phyloP scores from a whole-genome alignment of 1,140 invertebrate genomes.

The Saccostrea echinata region DNA sequence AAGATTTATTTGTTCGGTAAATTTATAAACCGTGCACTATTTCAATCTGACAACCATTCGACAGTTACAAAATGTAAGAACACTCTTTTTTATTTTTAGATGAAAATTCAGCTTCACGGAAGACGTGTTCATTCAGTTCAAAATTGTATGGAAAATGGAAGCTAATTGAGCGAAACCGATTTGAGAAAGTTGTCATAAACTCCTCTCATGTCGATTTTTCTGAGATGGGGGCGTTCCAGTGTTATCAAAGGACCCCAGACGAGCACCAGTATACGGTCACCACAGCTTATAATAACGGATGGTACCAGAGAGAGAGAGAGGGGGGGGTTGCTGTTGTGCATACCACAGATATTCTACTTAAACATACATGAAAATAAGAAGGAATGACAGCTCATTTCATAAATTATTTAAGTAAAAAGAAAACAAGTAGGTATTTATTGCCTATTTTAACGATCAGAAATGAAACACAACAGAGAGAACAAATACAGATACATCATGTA shows the following conservation, averaged over 20 bases:
- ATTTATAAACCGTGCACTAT: no score
- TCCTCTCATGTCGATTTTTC: neutral
- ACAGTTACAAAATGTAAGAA: no score
- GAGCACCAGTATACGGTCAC: neutral
- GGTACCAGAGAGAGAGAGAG: constrained; percentile 8
- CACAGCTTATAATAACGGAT: constrained; percentile 11
- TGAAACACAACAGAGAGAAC: no score
- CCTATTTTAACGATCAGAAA: no score
- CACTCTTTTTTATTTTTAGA: neutral
- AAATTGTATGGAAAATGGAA: constrained; percentile 19
- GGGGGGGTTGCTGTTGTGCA: neutral
- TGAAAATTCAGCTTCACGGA: neutral
- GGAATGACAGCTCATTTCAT: no score
- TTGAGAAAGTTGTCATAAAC: constrained; percentile 1
- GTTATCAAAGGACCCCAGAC: constrained; percentile 9
- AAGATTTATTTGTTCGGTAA: no score
- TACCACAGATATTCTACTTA: no score
- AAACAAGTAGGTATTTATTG: no score
- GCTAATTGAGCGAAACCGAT: neutral
- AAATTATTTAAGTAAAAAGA: no score
- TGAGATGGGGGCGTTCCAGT: constrained; percentile 20
- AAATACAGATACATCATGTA: no score
- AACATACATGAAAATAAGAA: no score
- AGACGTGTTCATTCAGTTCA: neutral
- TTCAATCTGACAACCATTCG: no score